Conservation (phyloP, 2,113 vertebrate species). For the Mormoops blainvillei region DNA sequence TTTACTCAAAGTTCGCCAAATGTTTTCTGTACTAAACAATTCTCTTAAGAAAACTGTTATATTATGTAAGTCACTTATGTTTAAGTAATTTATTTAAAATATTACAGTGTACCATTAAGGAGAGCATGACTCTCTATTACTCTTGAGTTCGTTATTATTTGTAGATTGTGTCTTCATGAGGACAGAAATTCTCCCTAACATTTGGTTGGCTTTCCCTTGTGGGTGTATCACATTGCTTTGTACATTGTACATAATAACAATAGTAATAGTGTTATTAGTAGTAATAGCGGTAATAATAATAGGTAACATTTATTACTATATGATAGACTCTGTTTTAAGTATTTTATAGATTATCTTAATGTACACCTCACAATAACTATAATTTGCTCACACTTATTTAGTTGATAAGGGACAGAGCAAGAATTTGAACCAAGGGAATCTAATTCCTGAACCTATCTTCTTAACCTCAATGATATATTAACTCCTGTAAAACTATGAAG, state of each 20-base stretch:
- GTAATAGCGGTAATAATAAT: background rate
- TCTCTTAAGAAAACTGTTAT: background rate
- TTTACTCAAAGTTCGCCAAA: background rate
- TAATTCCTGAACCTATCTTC: background rate
- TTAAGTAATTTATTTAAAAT: background rate
- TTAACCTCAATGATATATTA: background rate
- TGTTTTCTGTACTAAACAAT: background rate
- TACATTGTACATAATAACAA: background rate
- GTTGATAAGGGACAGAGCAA: background rate
- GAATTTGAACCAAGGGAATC: background rate
- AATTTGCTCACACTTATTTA: background rate
- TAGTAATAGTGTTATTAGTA: background rate
- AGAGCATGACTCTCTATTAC: background rate
- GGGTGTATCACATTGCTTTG: background rate
- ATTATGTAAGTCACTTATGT: background rate
- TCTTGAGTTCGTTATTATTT: background rate
- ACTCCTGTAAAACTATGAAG: background rate
- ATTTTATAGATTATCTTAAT: background rate
- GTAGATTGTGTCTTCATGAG: background rate
- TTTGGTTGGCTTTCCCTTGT: background rate
- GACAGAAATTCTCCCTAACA: background rate
- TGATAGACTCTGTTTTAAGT: background rate
- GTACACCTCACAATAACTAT: background rate
- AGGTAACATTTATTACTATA: background rate
- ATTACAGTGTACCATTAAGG: background rate